Conservation (phyloP, 1,140 invertebrate species). For the Cyclargus thomasi region DNA sequence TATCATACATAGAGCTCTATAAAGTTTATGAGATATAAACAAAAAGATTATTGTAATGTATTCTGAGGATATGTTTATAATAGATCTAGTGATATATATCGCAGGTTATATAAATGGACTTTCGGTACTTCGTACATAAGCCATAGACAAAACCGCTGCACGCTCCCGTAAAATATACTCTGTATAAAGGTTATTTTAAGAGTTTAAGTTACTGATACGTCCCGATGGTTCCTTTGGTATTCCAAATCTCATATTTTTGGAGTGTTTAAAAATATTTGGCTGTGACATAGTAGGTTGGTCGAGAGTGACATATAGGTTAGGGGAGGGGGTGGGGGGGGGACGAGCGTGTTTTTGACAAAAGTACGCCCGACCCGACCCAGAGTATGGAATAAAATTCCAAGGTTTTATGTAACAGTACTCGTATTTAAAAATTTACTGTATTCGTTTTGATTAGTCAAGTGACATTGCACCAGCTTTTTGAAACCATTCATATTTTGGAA, state of each 20-base stretch:
- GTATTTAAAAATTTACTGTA: not conserved
- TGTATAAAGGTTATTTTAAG: slow-evolving; percentile 13
- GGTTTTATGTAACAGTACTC: slow-evolving; percentile 1
- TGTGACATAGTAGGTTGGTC: slow-evolving; percentile 38
- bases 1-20: no score
- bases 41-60: not conserved
- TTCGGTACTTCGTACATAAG: no score
- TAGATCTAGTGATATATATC: not conserved
- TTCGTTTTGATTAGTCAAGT: not conserved
- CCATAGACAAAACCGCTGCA: not conserved
- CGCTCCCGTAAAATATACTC: not conserved
- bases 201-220: slow-evolving; percentile 8
- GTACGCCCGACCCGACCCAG: no score
- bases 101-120: not conserved
- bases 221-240: slow-evolving; percentile 7
- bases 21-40: not conserved
- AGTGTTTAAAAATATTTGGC: slow-evolving; percentile 46
- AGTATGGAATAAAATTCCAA: slow-evolving; percentile 13
- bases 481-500: slow-evolving; percentile 9
- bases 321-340: not conserved
- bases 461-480: slow-evolving; percentile 4
- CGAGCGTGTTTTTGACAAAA: not conserved
- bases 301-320: slow-evolving; percentile 4
- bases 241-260: slow-evolving; percentile 38
- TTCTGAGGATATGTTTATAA: slow-evolving; percentile 3